Evolutionary conservation across 2,888 invertebrate genomes (phyloP).

Genomic region (Candidula unifasciata): DNA sequence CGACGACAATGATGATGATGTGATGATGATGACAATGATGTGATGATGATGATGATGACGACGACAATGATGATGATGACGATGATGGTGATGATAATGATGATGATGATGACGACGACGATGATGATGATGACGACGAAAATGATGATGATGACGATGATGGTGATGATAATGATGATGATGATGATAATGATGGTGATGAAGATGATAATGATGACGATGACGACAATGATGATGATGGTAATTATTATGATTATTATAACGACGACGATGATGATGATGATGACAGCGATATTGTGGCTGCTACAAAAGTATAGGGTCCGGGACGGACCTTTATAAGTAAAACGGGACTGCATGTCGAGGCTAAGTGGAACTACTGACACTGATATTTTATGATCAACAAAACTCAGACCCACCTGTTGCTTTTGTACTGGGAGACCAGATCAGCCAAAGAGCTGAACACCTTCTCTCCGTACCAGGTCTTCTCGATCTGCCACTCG

Average conservation of each 20-base stretch:
- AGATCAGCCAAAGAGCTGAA: conserved; percentile 58
- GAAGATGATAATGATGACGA: neutral
- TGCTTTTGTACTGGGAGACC: conserved; percentile 50
- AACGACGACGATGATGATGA: too few relatives aligned
- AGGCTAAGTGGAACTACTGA: neutral
- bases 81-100: conserved; percentile 42
- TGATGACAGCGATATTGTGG: too few relatives aligned
- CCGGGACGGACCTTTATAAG: too few relatives aligned
- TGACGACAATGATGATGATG: too few relatives aligned
- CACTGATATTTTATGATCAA: neutral
- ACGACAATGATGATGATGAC: conserved; percentile 42
- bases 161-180: conserved; percentile 30
- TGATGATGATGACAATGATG: too few relatives aligned
- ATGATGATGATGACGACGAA: conserved; percentile 39
- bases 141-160: conserved; percentile 37
- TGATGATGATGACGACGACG: conserved; percentile 40
- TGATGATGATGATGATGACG: conserved; percentile 42
- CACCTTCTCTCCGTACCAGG: conserved; percentile 59
- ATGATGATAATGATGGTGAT: neutral
- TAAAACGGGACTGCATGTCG: too few relatives aligned
- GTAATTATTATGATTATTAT: too few relatives aligned
- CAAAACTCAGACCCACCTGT: neutral
- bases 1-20: too few relatives aligned
- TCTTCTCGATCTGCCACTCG: conserved; percentile 58
- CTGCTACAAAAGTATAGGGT: too few relatives aligned